Percentiles rank a stretch among this genome's conserved stretches.
These are phyloP conservation scores for Troides oblongomaculatus DNA, from an alignment of 2,888 invertebrate genomes.

Conservation along the genomic window DNA sequence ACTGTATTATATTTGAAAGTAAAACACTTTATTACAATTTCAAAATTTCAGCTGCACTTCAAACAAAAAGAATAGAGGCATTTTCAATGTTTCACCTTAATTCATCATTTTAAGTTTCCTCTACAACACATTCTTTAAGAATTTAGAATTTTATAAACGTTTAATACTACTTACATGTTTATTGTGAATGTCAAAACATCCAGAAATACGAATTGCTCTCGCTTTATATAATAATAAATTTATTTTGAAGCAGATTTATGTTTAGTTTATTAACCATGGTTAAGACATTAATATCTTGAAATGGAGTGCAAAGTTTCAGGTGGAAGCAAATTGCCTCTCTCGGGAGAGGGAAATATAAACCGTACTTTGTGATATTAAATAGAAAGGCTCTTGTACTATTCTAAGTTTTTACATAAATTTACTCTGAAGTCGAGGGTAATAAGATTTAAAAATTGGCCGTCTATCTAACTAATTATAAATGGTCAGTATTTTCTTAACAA, in stretches of 20 bases:
- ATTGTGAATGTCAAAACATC: not conserved
- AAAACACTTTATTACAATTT: no score
- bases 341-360: slow-evolving; percentile 6
- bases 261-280: not conserved
- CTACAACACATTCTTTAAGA: no score
- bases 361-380: not conserved
- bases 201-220: not conserved
- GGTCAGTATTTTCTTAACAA: not conserved
- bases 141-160: no score
- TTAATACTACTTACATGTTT: no score
- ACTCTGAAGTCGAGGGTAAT: not conserved
- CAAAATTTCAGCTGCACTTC: no score
- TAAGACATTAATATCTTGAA: not conserved
- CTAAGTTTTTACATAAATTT: not conserved
- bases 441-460: not conserved
- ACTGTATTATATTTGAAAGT: no score
- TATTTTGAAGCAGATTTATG: not conserved
- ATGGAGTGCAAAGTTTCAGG: slow-evolving; percentile 9
- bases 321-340: slow-evolving; percentile 7
- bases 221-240: not conserved
- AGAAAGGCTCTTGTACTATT: not conserved
- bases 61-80: no score
- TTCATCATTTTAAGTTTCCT: no score
- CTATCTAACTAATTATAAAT: not conserved
- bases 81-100: no score